These are phyloP conservation scores for Dipus sagitta DNA, from an alignment of 2,797 vertebrate genomes.

Conservation along the genomic window DNA sequence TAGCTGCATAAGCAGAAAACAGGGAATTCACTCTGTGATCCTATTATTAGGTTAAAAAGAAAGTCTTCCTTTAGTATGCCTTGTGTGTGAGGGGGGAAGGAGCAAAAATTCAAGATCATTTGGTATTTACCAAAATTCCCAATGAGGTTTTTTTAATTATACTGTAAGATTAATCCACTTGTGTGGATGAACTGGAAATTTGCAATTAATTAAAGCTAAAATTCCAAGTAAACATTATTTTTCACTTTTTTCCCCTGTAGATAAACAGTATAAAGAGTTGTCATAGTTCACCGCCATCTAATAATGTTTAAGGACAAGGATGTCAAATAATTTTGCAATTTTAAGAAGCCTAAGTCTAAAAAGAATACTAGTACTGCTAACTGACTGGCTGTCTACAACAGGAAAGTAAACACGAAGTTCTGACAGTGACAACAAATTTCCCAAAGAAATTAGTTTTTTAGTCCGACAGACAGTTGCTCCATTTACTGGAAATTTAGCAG, in stretches of 20 bases:
- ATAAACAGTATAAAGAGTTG: constrained; percentile 64
- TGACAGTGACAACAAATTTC: constrained; percentile 15
- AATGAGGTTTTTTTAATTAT: constrained; percentile 1
- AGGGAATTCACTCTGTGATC: constrained; percentile 34
- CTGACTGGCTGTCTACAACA: constrained; percentile 43
- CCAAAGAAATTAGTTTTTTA: constrained; percentile 42
- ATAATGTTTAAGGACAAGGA: constrained; percentile 44
- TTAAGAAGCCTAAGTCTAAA: constrained; percentile 44
- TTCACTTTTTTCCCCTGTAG: constrained; percentile 65
- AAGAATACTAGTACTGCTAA: constrained; percentile 21
- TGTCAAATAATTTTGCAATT: constrained; percentile 51
- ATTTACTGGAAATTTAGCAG: constrained; percentile 37
- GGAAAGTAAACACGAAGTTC: constrained; percentile 40
- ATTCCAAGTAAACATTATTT: constrained; percentile 70
- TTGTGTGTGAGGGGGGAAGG: constrained; percentile 21
- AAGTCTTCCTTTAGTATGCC: constrained; percentile 55
- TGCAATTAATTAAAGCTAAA: constrained; percentile 57
- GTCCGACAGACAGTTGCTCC: not conserved
- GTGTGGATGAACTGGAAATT: constrained; percentile 56
- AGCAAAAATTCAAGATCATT: constrained; percentile 65
- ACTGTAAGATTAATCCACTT: constrained; percentile 46
- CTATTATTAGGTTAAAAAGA: constrained; percentile 18
- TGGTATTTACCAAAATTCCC: constrained; percentile 53
- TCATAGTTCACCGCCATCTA: constrained; percentile 41
- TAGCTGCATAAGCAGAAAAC: constrained; percentile 48